These are phyloP conservation scores for Gastracanthus pulcherrimus DNA, from an alignment of 2,888 invertebrate species.

Conservation along the genomic window DNA sequence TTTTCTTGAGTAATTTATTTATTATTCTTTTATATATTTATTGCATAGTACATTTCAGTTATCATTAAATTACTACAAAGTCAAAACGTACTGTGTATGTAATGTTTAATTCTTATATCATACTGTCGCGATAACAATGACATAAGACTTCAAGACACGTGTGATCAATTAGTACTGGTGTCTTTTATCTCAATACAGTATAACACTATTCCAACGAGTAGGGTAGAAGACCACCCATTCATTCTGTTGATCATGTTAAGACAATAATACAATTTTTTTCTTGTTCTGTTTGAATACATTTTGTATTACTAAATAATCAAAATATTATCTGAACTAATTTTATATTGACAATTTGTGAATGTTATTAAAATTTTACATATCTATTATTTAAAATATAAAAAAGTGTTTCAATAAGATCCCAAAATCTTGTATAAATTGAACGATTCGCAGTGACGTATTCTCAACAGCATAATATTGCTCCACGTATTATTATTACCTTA, in stretches of 20 bases:
- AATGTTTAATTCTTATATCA: slow-evolving; percentile 48
- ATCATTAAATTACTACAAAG: slow-evolving; percentile 62
- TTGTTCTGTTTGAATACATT: neutral
- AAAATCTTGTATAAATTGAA: slow-evolving; percentile 9
- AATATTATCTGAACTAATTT: neutral
- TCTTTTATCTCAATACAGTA: slow-evolving; percentile 32
- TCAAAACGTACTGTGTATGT: slow-evolving; percentile 58
- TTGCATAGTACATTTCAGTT: slow-evolving; percentile 63
- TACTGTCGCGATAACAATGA: slow-evolving; percentile 45
- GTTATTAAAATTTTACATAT: neutral
- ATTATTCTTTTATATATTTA: slow-evolving; percentile 69
- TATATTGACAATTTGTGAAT: neutral
- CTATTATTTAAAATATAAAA: neutral
- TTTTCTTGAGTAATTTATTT: slow-evolving; percentile 65
- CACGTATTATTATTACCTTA: slow-evolving; percentile 17
- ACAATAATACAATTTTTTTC: neutral
- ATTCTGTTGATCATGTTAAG: neutral
- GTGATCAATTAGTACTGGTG: slow-evolving; percentile 40
- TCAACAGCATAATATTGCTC: slow-evolving; percentile 35
- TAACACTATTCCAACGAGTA: slow-evolving; percentile 32
- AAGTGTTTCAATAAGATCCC: neutral
- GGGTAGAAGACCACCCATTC: slow-evolving; percentile 9
- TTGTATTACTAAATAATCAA: neutral
- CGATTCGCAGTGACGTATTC: neutral
- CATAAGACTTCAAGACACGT: slow-evolving; percentile 41